Conservation (phyloP, 2,797 vertebrate genomes). For the Spondyliosoma cantharus region DNA sequence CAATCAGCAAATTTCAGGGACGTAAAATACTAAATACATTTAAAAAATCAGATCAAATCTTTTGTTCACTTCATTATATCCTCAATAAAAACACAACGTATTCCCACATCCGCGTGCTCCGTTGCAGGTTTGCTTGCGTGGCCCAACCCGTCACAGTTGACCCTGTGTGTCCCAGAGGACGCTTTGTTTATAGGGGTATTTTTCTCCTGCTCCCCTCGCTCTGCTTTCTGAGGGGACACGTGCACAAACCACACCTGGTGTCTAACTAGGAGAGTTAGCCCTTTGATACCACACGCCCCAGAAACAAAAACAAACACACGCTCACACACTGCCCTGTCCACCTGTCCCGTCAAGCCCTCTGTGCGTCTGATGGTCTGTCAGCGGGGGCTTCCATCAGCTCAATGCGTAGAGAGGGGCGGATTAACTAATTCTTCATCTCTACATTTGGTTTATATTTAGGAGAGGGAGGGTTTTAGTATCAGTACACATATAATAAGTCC, state of each 20-base stretch:
- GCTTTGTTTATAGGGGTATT: constrained; percentile 45
- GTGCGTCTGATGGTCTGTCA: constrained; percentile 65
- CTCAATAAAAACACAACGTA: background rate
- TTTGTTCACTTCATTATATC: constrained; percentile 30
- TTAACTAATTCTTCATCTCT: constrained; percentile 64
- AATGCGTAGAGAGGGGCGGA: constrained; percentile 46
- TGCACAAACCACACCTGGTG: constrained; percentile 60
- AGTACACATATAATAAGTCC: constrained; percentile 25
- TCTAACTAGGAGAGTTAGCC: constrained; percentile 46
- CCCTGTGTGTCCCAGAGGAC: constrained; percentile 55
- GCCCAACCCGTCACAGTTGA: constrained; percentile 36
- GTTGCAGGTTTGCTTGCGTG: constrained; percentile 19
- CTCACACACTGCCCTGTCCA: constrained; percentile 50
- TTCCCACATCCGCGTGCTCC: constrained; percentile 17
- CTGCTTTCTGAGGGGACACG: constrained; percentile 30
- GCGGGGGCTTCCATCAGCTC: constrained; percentile 61
- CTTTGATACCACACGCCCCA: constrained; percentile 51
- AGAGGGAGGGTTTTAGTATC: constrained; percentile 30
- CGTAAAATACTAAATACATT: constrained; percentile 18
- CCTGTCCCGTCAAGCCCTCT: constrained; percentile 54
- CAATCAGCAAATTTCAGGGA: constrained; percentile 51
- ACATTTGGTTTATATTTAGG: constrained; percentile 67
- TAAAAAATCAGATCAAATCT: constrained; percentile 17
- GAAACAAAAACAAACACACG: constrained; percentile 58
- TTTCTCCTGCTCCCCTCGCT: constrained; percentile 15